Evolutionary conservation across 2,888 invertebrate genomes (phyloP), one percentile per base, ranked within the genome.

Genomic region (Lithodes maja): DNA sequence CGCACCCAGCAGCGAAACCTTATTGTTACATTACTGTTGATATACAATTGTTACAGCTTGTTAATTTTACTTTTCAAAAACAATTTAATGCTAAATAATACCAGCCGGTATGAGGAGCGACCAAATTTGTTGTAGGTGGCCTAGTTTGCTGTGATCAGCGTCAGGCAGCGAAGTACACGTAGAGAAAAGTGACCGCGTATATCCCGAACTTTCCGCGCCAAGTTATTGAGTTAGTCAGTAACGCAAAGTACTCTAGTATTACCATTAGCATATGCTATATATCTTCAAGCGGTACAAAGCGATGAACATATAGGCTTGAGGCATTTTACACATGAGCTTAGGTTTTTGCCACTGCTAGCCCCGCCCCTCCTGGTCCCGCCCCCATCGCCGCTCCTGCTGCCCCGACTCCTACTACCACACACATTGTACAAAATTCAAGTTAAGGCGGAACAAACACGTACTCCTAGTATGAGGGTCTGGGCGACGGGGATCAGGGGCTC

Each of bases 221-320:
- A 89, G 88, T 89, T 80, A 83, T 89, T 89, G 88, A 79, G 88
- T 89, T 89, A 89, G 84, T 85, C 82, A 83, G 88, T 89, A 89
- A 89, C 88, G 85, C 88, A 89, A 89, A 89, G 84, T 89, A 89
- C 88, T 89, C 88, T 89, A 89, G 85, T 89, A 86, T 89, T 86
- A 89, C 83, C 89, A 86, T 85, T 89, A 86, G 83, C 86, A 83
- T 86, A 90, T 83, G 83, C 86, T 84, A 86, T 90, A 90, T 84
- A 90, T 84, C 84, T 90, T 90, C 86, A 86, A 84, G 89, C 86
- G 90, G 90, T 90, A 90, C 88, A 89, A 89, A 89, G 88, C 88
- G 85, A 89, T 89, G 88, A 89, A 89, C 88, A 89, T 85, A 89
- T 80, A 89, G 85, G 88, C 88, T 85, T 89, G 84, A 89, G 88